A percentile compares a stretch with the other conserved stretches of the same genome.
These are phyloP conservation scores for Drosophila borborema DNA, from an alignment of 2,888 invertebrate genomes.

Conservation along the genomic window DNA sequence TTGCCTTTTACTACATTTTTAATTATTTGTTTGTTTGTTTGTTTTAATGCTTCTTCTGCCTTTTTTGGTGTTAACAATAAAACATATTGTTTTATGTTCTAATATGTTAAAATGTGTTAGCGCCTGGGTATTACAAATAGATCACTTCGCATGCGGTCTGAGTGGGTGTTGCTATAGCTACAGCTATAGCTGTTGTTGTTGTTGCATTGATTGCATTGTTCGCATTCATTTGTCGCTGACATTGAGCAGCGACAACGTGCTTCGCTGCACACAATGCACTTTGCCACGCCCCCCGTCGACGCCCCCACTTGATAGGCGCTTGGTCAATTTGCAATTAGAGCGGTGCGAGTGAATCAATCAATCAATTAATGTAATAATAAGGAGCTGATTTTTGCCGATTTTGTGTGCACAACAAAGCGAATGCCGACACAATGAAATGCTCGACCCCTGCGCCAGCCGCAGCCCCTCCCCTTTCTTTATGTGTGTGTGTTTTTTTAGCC, in stretches of 20 bases:
- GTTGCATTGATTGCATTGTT: conserved; percentile 58
- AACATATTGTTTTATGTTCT: conserved; percentile 43
- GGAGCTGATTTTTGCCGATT: conserved; percentile 60
- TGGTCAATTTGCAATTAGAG: conserved; percentile 68
- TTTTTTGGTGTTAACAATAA: conserved; percentile 21
- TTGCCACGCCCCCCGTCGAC: conserved; percentile 49
- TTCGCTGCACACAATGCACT: conserved; percentile 36
- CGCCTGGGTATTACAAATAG: conserved; percentile 35
- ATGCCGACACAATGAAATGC: conserved; percentile 44
- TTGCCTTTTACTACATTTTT: conserved; percentile 53
- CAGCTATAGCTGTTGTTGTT: not conserved
- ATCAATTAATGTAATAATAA: conserved; percentile 78
- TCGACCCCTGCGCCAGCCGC: not conserved
- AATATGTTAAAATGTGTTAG: conserved; percentile 34
- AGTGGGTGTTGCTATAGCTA: conserved; percentile 27
- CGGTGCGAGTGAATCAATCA: conserved; percentile 76
- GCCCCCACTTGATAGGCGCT: conserved; percentile 43
- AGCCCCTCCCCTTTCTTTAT: too few relatives aligned
- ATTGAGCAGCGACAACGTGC: conserved; percentile 64
- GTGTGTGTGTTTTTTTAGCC: conserved; percentile 1
- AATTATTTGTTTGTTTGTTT: conserved; percentile 24
- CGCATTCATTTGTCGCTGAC: conserved; percentile 61
- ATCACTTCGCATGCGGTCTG: conserved; percentile 22
- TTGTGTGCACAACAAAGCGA: conserved; percentile 46
- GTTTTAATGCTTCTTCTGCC: not conserved